A percentile compares a stretch with the other conserved stretches of the same genome.
These are phyloP conservation scores for Thecophora atra DNA, from an alignment of 2,888 invertebrate genomes.

Conservation along the genomic window DNA sequence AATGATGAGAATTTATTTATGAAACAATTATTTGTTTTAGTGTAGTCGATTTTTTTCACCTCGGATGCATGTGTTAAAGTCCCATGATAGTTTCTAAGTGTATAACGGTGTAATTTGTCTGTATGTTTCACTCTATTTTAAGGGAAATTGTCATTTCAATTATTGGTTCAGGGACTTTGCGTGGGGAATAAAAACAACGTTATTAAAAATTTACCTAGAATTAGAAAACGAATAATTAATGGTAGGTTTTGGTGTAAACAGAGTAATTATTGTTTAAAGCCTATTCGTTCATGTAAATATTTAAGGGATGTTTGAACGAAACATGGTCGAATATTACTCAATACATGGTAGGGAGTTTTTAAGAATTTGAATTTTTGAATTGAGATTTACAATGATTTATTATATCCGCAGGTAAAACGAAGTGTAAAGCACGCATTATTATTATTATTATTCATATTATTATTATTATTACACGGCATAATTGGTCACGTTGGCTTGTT, in stretches of 20 bases:
- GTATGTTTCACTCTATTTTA: not conserved
- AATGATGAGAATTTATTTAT: constrained; percentile 28
- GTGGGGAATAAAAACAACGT: constrained; percentile 4
- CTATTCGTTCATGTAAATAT: not conserved
- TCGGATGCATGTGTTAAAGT: constrained; percentile 10
- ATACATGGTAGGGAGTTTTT: too few species aligned
- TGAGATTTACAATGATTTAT: too few species aligned
- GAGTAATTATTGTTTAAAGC: not conserved
- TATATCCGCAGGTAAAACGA: too few species aligned
- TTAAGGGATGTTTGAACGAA: not conserved
- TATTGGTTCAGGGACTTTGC: constrained; percentile 25
- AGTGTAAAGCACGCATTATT: too few species aligned
- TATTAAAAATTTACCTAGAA: constrained; percentile 21
- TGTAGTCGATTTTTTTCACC: not conserved
- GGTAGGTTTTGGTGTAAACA: not conserved
- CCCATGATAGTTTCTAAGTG: constrained; percentile 24
- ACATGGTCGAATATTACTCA: too few species aligned
- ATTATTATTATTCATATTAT: too few species aligned
- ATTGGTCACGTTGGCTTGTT: too few species aligned
- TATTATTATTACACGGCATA: too few species aligned
- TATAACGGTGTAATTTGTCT: not conserved
- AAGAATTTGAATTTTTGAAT: too few species aligned
- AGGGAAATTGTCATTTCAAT: constrained; percentile 30
- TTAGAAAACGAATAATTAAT: constrained; percentile 1
- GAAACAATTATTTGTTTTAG: constrained; percentile 17